Base-by-base conservation (phyloP, 2,888 invertebrate species). In the Erpobdella octoculata region DNA sequence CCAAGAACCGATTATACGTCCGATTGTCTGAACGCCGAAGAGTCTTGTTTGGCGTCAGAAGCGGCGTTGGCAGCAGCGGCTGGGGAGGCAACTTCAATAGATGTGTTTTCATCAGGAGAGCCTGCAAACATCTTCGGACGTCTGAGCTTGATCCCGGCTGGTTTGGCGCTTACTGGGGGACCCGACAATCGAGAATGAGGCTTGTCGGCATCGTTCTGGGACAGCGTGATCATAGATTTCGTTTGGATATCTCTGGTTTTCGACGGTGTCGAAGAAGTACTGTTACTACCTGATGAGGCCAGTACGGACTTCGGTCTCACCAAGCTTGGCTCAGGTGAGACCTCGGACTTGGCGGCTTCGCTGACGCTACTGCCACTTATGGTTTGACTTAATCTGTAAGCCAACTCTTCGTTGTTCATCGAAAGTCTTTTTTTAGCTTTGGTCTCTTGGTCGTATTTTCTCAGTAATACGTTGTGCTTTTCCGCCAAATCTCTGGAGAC, bases 401-500 rank as follows among this genome's bases (percentile, higher is more conserved):
- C 88, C 1, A 93, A 86, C 83, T 92, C 91, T 84, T 94, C 93
- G 80, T 92, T 93, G 80, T 90, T 88, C 79, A 90, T 89, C 1
- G 88, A 87, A 61, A 93, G 84, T 1, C 91, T 86, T 74, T 89
- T 88, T 78, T 90, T 90, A 76, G 90, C 90, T 79, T 90, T 89
- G 1, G 88, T 85, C 81, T 92, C 90, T 71, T 91, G 88, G 62
- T 89, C 89, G 72, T 89, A 88, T 73, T 79, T 80, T 41, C 78
- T 78, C 79, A 81, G 79, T 71, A 92, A 84, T 64, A 88, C 86
- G 75, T 90, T 87, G 79, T 91, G 89, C 79, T 91, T 88, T 71
- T 87, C 86, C 15, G 87, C 83, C 18, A 89, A 83, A 78, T 87
- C 87, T 78, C 90, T 89, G 62, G n/a, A n/a, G 28, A 6, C 21